Percentiles rank a stretch among this genome's conserved stretches.
These are phyloP conservation scores for Platycheirus albimanus DNA, from an alignment of 2,888 invertebrate species.

Conservation along the genomic window DNA sequence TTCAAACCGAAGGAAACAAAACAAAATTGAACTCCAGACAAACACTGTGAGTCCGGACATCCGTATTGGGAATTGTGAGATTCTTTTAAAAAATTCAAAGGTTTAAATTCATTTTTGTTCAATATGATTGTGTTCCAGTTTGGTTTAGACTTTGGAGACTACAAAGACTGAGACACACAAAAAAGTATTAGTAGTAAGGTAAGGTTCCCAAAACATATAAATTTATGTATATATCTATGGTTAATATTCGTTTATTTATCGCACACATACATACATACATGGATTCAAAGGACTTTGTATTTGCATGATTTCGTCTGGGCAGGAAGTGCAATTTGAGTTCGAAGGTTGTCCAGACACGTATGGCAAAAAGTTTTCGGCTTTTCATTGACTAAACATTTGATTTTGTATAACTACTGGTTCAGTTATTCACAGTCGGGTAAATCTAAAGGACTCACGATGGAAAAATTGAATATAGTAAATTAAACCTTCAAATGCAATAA, in stretches of 20 bases:
- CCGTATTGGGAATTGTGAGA: slow-evolving; percentile 52
- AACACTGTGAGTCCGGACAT: slow-evolving; percentile 65
- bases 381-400: too few species aligned
- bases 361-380: too few species aligned
- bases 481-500: too few species aligned
- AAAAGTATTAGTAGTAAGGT: too few species aligned
- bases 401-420: too few species aligned
- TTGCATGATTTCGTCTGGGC: slow-evolving; percentile 24
- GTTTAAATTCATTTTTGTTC: neutral
- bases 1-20: slow-evolving; percentile 34
- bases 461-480: too few species aligned
- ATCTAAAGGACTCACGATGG: too few species aligned
- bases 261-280: neutral
- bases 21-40: slow-evolving; percentile 19
- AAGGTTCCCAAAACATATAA: too few species aligned
- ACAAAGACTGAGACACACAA: neutral
- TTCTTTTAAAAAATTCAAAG: slow-evolving; percentile 10
- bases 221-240: too few species aligned
- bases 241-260: too few species aligned
- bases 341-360: too few species aligned
- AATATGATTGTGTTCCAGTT: neutral
- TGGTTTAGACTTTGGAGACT: neutral
- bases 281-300: neutral
- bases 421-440: too few species aligned
- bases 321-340: slow-evolving; percentile 46